Evolutionary conservation across 2,113 vertebrate genomes (phyloP).

Genomic region (Pachyramphus minor): DNA sequence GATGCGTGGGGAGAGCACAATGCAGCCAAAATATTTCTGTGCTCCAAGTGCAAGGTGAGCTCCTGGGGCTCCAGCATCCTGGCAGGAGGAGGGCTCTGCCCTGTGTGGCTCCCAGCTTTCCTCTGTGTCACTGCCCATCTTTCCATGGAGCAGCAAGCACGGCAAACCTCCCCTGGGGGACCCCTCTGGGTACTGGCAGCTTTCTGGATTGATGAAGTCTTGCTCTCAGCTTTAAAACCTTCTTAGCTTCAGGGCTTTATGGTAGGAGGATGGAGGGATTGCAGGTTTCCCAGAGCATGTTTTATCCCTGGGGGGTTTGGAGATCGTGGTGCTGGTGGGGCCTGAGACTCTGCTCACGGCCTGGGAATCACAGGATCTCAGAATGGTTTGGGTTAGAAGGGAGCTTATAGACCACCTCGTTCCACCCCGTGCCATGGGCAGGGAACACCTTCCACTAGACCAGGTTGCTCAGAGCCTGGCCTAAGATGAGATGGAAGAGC

Average conservation of each 20-base stretch:
- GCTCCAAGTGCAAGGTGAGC: neutral
- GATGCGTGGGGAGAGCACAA: rapidly evolving
- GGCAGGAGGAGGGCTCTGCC: neutral
- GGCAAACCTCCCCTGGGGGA: neutral
- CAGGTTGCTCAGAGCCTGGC: neutral
- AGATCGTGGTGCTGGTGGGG: neutral
- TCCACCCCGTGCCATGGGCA: neutral
- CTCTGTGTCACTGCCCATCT: neutral
- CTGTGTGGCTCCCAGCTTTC: neutral
- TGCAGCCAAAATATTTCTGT: neutral
- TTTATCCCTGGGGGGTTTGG: neutral
- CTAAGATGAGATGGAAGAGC: neutral
- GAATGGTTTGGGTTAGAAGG: neutral
- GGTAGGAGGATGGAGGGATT: rapidly evolving
- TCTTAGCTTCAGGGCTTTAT: neutral
- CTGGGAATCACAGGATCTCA: neutral
- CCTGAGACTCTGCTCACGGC: neutral
- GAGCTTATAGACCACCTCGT: neutral
- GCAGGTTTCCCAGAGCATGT: neutral
- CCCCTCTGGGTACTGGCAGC: neutral
- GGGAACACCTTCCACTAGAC: neutral
- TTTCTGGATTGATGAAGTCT: neutral
- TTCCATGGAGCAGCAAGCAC: neutral
- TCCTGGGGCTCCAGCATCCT: neutral
- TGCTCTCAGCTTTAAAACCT: neutral